Base-by-base conservation (phyloP, 2,797 vertebrate species). In the Thalassophryne amazonica region DNA sequence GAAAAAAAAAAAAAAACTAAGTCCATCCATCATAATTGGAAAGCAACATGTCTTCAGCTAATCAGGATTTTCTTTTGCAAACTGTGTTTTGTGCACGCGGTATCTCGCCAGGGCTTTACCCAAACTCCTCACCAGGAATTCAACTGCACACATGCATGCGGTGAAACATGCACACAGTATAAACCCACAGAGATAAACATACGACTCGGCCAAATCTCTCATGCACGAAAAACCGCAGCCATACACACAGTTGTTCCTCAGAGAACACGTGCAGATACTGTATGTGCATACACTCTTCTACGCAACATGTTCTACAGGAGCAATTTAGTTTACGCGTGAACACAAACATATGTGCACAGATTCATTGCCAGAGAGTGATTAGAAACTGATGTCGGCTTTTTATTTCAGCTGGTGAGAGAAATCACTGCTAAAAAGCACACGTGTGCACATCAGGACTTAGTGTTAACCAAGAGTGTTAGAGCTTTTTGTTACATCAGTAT, bases 21-120 rank as follows among this genome's bases (percentile, higher is more conserved):
- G 19, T 41, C 23, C 27, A 43, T 68, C 68, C 53, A 70, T 64
- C 43, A 59, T 49, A 60, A 70, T 69, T 65, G 71, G 60, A 76
- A 82, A 80, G 84, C 76, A 42, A 67, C 68, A 74, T 11, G 33
- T 64, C 19, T 69, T 69, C 52, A 61, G 21, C 69, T 38, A 47
- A 63, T 27, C 40, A 24, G 53, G n/a, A n/a, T n/a, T n/a, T n/a
- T n/a, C n/a, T 16, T 8, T 31, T n/a, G 32, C 22, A 12, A 28
- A 59, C 33, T 41, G 64, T 34, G 57, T 25, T 46, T n/a, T 2
- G 13, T 11, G 53, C 56, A 62, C 20, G n/a, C 47, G 54, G 32
- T 51, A n/a, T 25, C 31, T 50, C 56, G 35, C 48, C 41, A 36
- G 32, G 32, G 38, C n/a, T 66, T 45, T 12, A 37, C 52, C 51